Evolutionary conservation across 1,140 invertebrate species (phyloP).

Genomic region (Brachionus manjavacas): DNA sequence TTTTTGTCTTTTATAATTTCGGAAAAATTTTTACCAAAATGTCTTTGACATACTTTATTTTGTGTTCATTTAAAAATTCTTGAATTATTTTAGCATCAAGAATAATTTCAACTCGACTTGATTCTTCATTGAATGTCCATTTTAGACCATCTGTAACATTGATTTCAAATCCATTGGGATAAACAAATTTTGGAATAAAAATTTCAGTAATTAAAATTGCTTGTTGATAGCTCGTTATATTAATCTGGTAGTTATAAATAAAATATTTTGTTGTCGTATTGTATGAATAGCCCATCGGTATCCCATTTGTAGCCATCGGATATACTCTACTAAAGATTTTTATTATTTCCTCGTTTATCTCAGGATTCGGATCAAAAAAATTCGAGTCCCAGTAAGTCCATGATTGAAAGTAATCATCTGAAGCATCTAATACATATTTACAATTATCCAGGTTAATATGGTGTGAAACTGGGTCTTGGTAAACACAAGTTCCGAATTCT

Average conservation of each 20-base stretch:
- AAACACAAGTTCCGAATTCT: conserved; percentile 47
- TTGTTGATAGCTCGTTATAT: not conserved
- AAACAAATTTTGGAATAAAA: conserved; percentile 45
- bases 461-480: conserved; percentile 32
- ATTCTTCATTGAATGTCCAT: not conserved
- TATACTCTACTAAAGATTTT: conserved; percentile 44
- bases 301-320: conserved; percentile 44
- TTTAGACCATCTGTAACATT: not conserved
- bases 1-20: not conserved
- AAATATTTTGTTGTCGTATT: conserved; percentile 43
- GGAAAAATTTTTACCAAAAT: not conserved
- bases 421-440: conserved; percentile 44
- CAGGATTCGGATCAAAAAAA: conserved; percentile 15
- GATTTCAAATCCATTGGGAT: conserved; percentile 45
- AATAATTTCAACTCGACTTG: not conserved
- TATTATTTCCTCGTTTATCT: conserved; percentile 35
- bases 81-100: not conserved
- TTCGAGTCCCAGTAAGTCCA: conserved; percentile 49
- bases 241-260: conserved; percentile 38
- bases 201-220: conserved; percentile 45
- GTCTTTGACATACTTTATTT: not conserved
- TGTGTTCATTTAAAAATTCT: not conserved
- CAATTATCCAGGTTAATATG: conserved; percentile 46
- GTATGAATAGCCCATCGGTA: conserved; percentile 42
- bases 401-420: conserved; percentile 46